Percentiles rank a stretch among this genome's conserved stretches.
phyloP scores from a whole-genome alignment of 2,113 vertebrate genomes.

The Heloderma charlesbogerti region DNA sequence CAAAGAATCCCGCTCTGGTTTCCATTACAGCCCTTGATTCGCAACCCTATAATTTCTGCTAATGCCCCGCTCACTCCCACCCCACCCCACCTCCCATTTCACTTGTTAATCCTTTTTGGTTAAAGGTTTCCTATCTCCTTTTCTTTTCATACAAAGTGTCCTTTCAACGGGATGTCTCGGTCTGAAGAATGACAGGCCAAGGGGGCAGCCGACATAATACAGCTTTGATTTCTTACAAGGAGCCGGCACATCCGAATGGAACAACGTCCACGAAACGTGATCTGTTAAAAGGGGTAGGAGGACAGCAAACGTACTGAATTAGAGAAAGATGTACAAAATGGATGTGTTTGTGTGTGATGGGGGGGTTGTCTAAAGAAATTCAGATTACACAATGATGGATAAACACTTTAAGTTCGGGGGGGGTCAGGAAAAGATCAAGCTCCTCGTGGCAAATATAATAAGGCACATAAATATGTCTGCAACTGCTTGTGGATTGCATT shows the following conservation, averaged over 20 bases:
- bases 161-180: conserved; percentile 37
- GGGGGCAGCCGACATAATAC: not conserved
- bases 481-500: conserved; percentile 5
- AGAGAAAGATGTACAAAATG: not conserved
- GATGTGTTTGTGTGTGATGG: not conserved
- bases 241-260: not conserved
- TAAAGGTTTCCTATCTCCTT: conserved; percentile 43
- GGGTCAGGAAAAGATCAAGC: not conserved
- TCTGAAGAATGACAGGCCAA: conserved; percentile 18
- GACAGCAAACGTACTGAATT: not conserved
- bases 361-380: not conserved
- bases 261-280: conserved; percentile 20
- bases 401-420: not conserved
- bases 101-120: conserved; percentile 31
- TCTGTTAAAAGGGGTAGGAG: conserved; percentile 25
- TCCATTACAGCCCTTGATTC: conserved; percentile 42
- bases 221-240: conserved; percentile 61
- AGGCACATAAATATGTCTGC: conserved; percentile 46
- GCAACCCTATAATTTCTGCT: conserved; percentile 49
- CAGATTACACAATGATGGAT: not conserved
- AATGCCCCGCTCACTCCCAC: not conserved
- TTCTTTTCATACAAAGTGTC: not conserved
- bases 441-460: conserved; percentile 6
- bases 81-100: conserved; percentile 2
- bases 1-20: conserved; percentile 55